Evolutionary conservation across 92 coral and sea anemone species (phyloP), one percentile per base, ranked within the genome.

Genomic region (Heteractis magnifica): DNA sequence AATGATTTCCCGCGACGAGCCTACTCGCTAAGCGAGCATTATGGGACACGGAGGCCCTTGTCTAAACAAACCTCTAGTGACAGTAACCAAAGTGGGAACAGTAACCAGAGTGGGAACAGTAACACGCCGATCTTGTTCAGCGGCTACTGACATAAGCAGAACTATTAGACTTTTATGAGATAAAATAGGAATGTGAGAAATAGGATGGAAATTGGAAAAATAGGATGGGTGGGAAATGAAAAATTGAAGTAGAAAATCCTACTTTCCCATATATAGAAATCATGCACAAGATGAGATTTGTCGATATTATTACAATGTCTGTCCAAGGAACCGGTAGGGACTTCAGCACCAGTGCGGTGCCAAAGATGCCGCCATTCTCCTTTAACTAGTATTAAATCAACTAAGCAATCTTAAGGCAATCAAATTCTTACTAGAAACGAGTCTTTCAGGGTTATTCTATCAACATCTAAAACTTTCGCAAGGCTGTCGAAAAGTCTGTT

Each of bases 61-160:
- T 81, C 84, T 9, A 81, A 81, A 26, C 84, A 81, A 53, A 81
- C 65, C 2, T 81, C 84, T 0, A 81, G 16, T 13, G 84, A 70
- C 55, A 81, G 84, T 56, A 81, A 51, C 73, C 3, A 19, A 8
- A 81, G 84, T 52, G 77, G 84, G 0, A 70, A 34, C n/a, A 81
- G 84, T 21, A 81, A 81, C 65, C 3, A 19, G 3, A 81, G 84
- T 52, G 77, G 84, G 0, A 70, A 34, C n/a, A 81, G 84, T 21
- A 81, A 81, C 65, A 81, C 84, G 6, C 73, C 73, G 4, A 59
- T 52, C 8, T 62, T 81, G 26, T n/a, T 70, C 49, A 71, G 77
- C 53, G 77, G 76, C 7, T 70, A 51, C 41, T 51, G 71, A 49
- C 49, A 51, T 71, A 71, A 53, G 9, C 58, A 53, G 58, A 12